These are phyloP conservation scores for Epizoanthus scotinus DNA, from an alignment of 92 coral and sea anemone species.

Conservation along the genomic window DNA sequence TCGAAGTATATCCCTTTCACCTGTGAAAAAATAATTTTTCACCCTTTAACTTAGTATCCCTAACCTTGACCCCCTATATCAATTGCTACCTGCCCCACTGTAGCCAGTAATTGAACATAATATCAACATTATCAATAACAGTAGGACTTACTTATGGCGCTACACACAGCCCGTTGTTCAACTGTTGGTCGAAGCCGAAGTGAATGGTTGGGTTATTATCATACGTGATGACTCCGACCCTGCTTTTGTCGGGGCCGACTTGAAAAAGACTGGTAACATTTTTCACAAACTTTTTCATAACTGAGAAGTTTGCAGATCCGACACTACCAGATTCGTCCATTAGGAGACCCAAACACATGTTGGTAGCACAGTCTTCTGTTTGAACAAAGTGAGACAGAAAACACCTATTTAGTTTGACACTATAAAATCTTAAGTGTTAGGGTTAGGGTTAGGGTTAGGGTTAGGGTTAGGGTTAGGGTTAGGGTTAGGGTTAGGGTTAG, in stretches of 20 bases:
- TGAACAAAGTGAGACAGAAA: no score
- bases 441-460: no score
- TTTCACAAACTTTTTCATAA: slow-evolving; percentile 16
- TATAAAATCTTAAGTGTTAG: no score
- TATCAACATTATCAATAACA: neutral
- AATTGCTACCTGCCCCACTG: no score
- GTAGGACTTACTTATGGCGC: neutral
- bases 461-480: no score
- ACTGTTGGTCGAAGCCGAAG: neutral
- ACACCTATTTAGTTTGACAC: no score
- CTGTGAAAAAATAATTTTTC: no score
- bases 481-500: no score
- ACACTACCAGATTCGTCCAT: slow-evolving; percentile 22
- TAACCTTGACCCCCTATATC: no score
- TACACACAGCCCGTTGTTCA: neutral
- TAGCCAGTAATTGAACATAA: neutral
- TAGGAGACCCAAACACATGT: slow-evolving; percentile 2
- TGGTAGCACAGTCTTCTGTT: slow-evolving; percentile 5
- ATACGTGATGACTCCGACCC: slow-evolving; percentile 12
- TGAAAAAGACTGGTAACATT: neutral
- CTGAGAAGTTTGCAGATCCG: neutral
- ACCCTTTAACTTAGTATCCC: no score
- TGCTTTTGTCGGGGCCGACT: neutral
- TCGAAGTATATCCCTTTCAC: no score
- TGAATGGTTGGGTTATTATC: neutral